Conservation (phyloP, 1,140 invertebrate genomes). For the Trichoplusia ni region DNA sequence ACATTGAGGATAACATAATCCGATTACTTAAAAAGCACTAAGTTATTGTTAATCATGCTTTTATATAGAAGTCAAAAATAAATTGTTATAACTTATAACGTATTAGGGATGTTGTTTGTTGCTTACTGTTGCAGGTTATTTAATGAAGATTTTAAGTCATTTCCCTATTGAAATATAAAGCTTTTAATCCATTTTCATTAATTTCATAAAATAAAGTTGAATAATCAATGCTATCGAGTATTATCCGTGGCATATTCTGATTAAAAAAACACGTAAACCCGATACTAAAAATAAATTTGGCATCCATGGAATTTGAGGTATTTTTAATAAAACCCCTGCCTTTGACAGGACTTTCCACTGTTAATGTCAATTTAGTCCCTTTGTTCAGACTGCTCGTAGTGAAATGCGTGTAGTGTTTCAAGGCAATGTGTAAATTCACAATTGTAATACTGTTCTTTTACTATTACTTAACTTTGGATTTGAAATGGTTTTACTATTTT, state of each 20-base stretch:
- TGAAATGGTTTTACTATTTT: too few species aligned
- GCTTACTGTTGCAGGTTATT: too few species aligned
- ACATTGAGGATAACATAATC: too few species aligned
- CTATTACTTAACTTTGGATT: too few species aligned
- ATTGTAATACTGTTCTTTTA: not conserved
- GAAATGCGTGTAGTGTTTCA: not conserved
- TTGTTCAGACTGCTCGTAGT: not conserved
- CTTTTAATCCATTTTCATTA: too few species aligned
- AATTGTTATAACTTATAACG: too few species aligned
- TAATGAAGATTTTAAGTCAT: too few species aligned
- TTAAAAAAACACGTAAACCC: not conserved
- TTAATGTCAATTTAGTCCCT: slow-evolving; percentile 16
- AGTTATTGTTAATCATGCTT: too few species aligned
- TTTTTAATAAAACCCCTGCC: slow-evolving; percentile 26
- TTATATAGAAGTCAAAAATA: too few species aligned
- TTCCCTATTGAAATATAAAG: too few species aligned
- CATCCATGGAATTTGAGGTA: slow-evolving; percentile 1
- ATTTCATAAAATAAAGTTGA: not conserved
- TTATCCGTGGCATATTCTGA: not conserved
- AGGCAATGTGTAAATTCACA: not conserved
- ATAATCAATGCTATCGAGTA: not conserved
- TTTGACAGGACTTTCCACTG: not conserved
- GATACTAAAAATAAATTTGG: not conserved
- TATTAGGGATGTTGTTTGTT: too few species aligned
- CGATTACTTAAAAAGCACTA: too few species aligned